Evolutionary conservation across 1,140 invertebrate species (phyloP).

Genomic region (Phymorhynchus buccinoides): DNA sequence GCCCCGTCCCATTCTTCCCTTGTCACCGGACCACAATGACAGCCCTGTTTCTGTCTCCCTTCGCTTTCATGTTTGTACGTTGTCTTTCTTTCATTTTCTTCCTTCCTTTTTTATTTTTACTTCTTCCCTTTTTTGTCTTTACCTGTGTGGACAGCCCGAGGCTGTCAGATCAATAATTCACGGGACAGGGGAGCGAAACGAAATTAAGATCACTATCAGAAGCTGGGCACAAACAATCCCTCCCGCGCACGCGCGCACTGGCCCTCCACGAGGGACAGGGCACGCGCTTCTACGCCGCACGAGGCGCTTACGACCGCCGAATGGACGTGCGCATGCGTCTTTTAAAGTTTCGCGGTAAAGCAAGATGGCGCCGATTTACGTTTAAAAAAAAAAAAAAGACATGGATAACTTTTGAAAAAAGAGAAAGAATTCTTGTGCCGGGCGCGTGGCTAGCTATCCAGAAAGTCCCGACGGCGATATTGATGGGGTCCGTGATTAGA

Average conservation of each 20-base stretch:
- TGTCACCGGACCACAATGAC: too few species aligned
- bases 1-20: not conserved
- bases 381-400: not conserved
- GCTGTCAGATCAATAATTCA: slow-evolving; percentile 38
- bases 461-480: not conserved
- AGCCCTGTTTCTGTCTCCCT: too few species aligned
- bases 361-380: slow-evolving; percentile 34
- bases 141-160: slow-evolving; percentile 3
- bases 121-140: not conserved
- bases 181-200: slow-evolving; percentile 35
- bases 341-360: slow-evolving; percentile 10
- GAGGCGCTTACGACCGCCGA: slow-evolving; percentile 5
- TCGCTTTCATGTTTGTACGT: not conserved
- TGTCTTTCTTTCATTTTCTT: not conserved
- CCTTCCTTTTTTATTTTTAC: not conserved
- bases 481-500: slow-evolving; percentile 32
- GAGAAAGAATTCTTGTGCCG: too few species aligned
- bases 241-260: slow-evolving; percentile 30
- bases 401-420: too few species aligned
- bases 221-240: slow-evolving; percentile 37
- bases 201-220: slow-evolving; percentile 42
- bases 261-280: slow-evolving; percentile 15
- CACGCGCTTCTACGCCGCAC: slow-evolving; percentile 26
- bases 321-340: slow-evolving; percentile 34
- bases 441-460: slow-evolving; percentile 19